These are phyloP conservation scores for Lycocorax pyrrhopterus DNA, from an alignment of 2,113 vertebrate genomes.

Conservation along the genomic window DNA sequence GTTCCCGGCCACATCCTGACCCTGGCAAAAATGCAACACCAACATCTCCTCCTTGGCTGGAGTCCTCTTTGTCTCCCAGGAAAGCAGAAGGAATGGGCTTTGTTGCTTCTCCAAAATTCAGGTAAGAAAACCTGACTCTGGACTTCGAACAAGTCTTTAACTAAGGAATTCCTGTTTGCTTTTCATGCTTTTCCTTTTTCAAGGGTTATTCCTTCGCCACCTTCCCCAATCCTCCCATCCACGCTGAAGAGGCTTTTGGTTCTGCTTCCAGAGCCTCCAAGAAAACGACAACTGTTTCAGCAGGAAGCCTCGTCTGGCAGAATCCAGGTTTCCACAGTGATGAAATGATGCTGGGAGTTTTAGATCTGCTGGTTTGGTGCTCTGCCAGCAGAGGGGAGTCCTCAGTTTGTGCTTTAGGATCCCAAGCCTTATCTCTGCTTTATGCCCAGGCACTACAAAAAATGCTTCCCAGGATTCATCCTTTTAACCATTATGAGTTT, in stretches of 20 bases:
- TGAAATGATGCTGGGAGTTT: not conserved
- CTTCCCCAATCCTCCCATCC: not conserved
- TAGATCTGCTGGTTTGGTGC: not conserved
- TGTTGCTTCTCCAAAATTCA: not conserved
- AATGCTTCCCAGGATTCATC: not conserved
- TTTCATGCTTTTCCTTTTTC: not conserved
- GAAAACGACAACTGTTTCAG: not conserved
- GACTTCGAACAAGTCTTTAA: not conserved
- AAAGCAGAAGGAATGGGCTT: not conserved
- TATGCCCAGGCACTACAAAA: not conserved
- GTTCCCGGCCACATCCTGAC: accelerated
- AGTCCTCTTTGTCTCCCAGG: not conserved
- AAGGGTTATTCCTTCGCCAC: not conserved
- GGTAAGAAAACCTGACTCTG: not conserved
- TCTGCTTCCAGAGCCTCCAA: not conserved
- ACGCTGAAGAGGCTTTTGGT: not conserved
- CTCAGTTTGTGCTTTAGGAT: not conserved
- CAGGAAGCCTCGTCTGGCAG: not conserved
- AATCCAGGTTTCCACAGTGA: not conserved
- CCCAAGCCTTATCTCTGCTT: not conserved
- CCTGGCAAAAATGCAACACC: no score
- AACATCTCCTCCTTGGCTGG: accelerated
- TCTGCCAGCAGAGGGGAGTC: not conserved
- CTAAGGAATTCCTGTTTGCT: not conserved
- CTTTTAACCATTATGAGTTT: not conserved